Percentiles rank a stretch among this genome's conserved stretches.
Conservation (phyloP, 2,888 invertebrate species). For the Cordilura impudica region DNA sequence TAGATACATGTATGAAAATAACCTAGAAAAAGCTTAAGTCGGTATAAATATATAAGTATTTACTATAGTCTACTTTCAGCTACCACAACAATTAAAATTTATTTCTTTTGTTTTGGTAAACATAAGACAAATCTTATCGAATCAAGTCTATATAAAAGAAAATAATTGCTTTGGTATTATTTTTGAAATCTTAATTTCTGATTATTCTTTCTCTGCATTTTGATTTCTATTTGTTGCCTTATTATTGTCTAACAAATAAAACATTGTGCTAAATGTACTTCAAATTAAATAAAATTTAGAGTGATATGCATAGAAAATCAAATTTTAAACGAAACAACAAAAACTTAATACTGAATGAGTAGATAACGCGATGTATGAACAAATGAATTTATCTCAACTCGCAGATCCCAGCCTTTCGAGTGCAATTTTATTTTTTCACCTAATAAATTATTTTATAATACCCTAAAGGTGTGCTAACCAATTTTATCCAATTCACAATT, state of each 20-base stretch:
- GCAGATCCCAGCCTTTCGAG: too few relatives aligned
- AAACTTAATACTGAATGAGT: too few relatives aligned
- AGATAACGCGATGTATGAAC: too few relatives aligned
- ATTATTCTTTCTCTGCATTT: neutral
- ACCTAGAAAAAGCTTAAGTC: slow-evolving; percentile 5
- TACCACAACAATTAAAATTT: slow-evolving; percentile 43
- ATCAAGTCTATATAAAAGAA: neutral
- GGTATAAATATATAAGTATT: slow-evolving; percentile 21
- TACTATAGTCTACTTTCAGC: neutral
- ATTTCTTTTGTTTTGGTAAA: neutral
- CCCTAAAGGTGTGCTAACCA: too few relatives aligned
- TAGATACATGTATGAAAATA: neutral
- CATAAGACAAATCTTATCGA: neutral
- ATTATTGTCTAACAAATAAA: neutral
- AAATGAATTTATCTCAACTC: too few relatives aligned
- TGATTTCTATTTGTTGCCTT: neutral
- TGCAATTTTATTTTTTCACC: too few relatives aligned
- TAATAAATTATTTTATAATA: too few relatives aligned
- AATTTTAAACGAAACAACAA: neutral
- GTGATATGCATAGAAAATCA: neutral
- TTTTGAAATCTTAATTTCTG: neutral
- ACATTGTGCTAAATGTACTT: neutral
- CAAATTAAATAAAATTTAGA: neutral
- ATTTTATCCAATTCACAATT: too few relatives aligned
- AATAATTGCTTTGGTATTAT: slow-evolving; percentile 4